These are phyloP conservation scores for Rhagoletis zephyria DNA, from an alignment of 1,140 invertebrate genomes.

Conservation along the genomic window DNA sequence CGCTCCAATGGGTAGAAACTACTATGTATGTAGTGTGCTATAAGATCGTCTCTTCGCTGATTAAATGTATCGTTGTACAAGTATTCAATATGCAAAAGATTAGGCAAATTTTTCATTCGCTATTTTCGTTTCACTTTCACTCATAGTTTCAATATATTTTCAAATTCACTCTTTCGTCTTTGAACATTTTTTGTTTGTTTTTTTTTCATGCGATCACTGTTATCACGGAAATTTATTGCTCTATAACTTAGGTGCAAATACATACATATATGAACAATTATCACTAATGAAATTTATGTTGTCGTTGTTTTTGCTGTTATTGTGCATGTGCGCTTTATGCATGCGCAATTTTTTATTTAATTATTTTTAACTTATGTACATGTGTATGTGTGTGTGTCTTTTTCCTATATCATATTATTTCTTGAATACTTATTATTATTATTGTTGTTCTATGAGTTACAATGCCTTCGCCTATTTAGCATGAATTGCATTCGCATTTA, in stretches of 20 bases:
- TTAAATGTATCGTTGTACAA: neutral
- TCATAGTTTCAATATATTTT: neutral
- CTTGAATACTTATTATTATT: slow-evolving; percentile 1
- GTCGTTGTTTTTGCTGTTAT: too few relatives aligned
- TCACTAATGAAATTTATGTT: too few relatives aligned
- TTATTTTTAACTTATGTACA: neutral
- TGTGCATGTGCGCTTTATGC: too few relatives aligned
- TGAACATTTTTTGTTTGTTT: neutral
- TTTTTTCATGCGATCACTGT: too few relatives aligned
- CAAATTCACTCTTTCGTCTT: neutral
- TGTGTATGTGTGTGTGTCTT: neutral
- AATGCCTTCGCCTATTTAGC: neutral
- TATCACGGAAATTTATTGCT: too few relatives aligned
- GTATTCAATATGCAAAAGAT: neutral
- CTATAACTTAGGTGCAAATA: too few relatives aligned
- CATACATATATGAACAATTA: too few relatives aligned
- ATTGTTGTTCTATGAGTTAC: slow-evolving; percentile 32
- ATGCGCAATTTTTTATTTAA: too few relatives aligned
- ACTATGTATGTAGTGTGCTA: neutral
- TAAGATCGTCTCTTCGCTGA: too few relatives aligned
- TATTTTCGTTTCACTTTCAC: slow-evolving; percentile 18
- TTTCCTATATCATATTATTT: neutral
- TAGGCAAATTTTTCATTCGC: neutral
- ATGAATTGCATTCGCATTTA: slow-evolving; percentile 22
- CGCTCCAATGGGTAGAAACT: neutral